phyloP scores from a whole-genome alignment of 30 jellyfish, hydroid and myxozoan species.

The Aurelia aurita region DNA sequence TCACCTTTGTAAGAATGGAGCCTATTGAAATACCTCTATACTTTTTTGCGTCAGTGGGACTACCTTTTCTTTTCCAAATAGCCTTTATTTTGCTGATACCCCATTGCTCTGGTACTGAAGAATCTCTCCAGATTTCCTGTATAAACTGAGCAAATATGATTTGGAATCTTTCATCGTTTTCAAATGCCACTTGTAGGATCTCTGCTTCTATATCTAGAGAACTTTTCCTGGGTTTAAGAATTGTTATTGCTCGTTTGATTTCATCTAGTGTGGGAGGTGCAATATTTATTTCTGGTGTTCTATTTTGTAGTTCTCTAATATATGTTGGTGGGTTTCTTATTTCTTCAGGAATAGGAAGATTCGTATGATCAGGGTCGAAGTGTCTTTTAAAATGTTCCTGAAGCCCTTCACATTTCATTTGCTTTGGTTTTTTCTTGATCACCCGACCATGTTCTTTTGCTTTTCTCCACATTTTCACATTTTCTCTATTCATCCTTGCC shows the following conservation, averaged over 20 bases:
- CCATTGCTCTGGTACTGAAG: constrained; percentile 5
- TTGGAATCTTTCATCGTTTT: no score
- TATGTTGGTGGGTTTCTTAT: constrained; percentile 6
- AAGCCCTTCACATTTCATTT: constrained; percentile 5
- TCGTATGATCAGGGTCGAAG: background rate
- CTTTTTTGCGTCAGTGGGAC: constrained; percentile 1
- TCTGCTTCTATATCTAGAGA: constrained; percentile 5
- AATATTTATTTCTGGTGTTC: constrained; percentile 2
- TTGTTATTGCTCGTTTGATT: background rate
- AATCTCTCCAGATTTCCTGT: constrained; percentile 3
- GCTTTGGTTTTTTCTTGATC: constrained; percentile 11
- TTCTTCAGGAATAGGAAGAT: constrained; percentile 11
- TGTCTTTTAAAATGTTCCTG: background rate
- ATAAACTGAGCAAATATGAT: background rate
- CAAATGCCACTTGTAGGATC: background rate
- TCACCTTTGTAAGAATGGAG: background rate
- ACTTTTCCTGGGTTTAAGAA: background rate
- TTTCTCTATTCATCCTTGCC: constrained; percentile 10
- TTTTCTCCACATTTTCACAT: constrained; percentile 9
- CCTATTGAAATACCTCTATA: background rate
- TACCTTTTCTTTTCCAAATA: background rate
- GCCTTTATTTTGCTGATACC: background rate
- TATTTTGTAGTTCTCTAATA: background rate
- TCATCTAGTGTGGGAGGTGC: constrained; percentile 7
- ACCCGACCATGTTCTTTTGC: background rate